A percentile compares a stretch with the other conserved stretches of the same genome.
Conservation (phyloP, 1,140 invertebrate species). For the Lordiphosa collinella region DNA sequence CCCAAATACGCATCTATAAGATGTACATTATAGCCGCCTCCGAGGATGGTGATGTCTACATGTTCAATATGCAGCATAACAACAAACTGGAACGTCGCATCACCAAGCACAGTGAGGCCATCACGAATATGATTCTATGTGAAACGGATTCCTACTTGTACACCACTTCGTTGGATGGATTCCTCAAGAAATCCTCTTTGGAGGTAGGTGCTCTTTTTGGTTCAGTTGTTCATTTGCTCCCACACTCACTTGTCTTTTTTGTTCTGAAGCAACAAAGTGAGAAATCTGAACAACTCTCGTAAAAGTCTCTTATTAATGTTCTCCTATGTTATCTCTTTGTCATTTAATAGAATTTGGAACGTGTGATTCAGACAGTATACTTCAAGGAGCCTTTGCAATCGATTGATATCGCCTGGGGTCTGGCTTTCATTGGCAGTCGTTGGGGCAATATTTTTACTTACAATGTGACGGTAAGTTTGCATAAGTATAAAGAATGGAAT, state of each 20-base stretch:
- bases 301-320: too few relatives aligned
- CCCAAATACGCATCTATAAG: constrained; percentile 55
- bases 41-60: constrained; percentile 82
- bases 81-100: constrained; percentile 80
- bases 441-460: constrained; percentile 70
- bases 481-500: too few relatives aligned
- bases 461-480: constrained; percentile 59
- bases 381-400: constrained; percentile 71
- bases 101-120: constrained; percentile 71
- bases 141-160: constrained; percentile 46
- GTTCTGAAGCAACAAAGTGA: too few relatives aligned
- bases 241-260: too few relatives aligned
- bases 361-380: constrained; percentile 60
- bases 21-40: constrained; percentile 80
- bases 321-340: background rate
- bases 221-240: too few relatives aligned
- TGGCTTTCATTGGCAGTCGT: constrained; percentile 67
- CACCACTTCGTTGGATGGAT: constrained; percentile 72
- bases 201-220: constrained; percentile 34
- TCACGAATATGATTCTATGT: constrained; percentile 66
- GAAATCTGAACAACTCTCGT: too few relatives aligned
- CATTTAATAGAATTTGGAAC: constrained; percentile 53
- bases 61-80: constrained; percentile 80
- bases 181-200: constrained; percentile 63
- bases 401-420: constrained; percentile 64